Evolutionary conservation across 2,797 vertebrate genomes (phyloP).

Genomic region (Lacerta bilineata): DNA sequence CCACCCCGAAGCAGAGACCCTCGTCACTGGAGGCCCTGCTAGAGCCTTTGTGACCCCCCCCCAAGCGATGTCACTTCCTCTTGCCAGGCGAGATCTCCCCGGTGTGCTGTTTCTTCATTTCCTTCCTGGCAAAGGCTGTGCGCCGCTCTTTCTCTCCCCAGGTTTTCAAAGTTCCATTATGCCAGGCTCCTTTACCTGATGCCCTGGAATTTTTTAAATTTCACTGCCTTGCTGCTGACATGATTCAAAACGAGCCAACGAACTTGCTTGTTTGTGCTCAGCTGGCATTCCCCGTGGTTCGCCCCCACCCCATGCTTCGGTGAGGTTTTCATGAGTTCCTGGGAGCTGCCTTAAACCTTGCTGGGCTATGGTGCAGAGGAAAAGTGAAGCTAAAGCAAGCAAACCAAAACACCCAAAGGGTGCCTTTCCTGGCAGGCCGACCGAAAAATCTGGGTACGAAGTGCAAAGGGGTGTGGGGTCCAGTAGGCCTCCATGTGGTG

Average conservation of each 20-base stretch:
- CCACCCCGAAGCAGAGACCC: no score
- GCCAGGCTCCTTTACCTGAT: background rate
- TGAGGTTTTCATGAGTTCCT: background rate
- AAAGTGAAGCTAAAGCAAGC: background rate
- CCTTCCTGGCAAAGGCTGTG: background rate
- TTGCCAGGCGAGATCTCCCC: no score
- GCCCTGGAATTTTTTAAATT: background rate
- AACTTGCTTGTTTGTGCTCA: background rate
- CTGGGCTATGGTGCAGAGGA: background rate
- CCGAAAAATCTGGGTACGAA: no score
- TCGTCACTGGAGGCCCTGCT: no score
- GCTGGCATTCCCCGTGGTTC: background rate
- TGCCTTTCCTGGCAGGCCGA: no score
- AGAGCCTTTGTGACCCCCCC: no score
- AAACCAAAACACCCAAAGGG: background rate
- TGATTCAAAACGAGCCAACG: rapidly evolving
- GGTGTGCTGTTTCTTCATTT: no score
- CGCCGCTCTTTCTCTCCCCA: background rate
- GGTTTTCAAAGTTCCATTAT: background rate
- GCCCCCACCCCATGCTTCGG: no score
- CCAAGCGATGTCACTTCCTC: no score
- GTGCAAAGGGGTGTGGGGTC: no score
- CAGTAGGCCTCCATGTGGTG: no score
- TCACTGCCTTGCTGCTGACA: background rate
- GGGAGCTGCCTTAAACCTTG: background rate